Base-by-base conservation (phyloP, 2,797 vertebrate genomes). In the Acanthiza pusilla region DNA sequence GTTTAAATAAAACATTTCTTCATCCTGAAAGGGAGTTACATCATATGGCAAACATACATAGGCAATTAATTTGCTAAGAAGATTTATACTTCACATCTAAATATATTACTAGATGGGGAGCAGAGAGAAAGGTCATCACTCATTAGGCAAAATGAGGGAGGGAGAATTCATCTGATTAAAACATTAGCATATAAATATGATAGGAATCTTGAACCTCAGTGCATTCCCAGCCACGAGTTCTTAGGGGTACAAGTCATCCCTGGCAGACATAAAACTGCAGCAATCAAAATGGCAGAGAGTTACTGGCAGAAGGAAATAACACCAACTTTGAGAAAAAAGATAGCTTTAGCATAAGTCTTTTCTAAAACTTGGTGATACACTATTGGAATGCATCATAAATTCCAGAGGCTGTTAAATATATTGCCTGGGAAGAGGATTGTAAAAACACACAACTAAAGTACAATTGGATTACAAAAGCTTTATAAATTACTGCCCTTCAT, bases 321-420 rank as follows among this genome's bases (percentile, higher is more conserved):
- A 40, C 3, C 45, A 65, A 1, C 43, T 88, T 43, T 2, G 16
- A 83, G 36, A 13, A 65, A 73, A 94, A 74, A 30, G 26, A 87
- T 4, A 57, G 38, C 17, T 83, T 65, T 55, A 50, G 77, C 55
- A 5, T 32, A 85, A 71, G 60, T 29, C 48, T 79, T 50, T 78
- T 38, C 58, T 68, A 76, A 71, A 93, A 93, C 40, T 88, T 84
- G 42, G n/a, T 82, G 38, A 91, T 57, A 57, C 21, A 19, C 29
- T 50, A 22, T 14, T 79, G 79, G 57, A 92, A 91, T 32, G 40
- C 57, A 74, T 62, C 71, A 65, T 79, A 79, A 88, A 85, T 94
- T 89, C 84, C 78, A 82, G 67, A 57, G 48, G 47, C 77, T 87
- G n/a, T 73, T 95, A 92, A 92, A 93, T 74, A 68, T 71, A 92